Evolutionary conservation across 2,113 vertebrate genomes (phyloP), one percentile per base, ranked within the genome.

Genomic region (Paradisaea rubra): DNA sequence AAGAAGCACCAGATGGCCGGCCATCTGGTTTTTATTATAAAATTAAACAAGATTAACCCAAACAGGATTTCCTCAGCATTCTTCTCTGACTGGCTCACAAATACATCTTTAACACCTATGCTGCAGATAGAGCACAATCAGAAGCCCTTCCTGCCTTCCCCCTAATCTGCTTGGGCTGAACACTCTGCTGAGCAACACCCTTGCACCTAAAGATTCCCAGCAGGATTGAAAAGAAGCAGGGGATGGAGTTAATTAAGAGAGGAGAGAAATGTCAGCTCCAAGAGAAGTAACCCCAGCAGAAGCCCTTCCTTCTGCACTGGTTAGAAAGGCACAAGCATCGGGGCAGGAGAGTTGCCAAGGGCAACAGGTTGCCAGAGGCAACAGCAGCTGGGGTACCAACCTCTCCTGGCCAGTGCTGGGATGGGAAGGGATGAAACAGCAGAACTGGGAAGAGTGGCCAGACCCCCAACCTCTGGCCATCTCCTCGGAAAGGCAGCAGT

Each of bases 21-120:
- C 89, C 96, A 96, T 95, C 94, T 97, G 96, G 9, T 95, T 96
- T 96, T 94, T 91, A 95, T 95, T 96, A 94, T 57, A 91, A 95
- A 96, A 96, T 96, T 96, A 96, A 96, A 94, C 92, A 94, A 91
- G 89, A 97, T 95, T 95, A 96, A 94, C 84, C 94, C 93, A 96
- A 97, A 96, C 78, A 87, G 95, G 87, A 89, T 96, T 97, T 95
- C 94, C 94, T 91, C 59, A 57, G 93, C 96, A 96, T 96, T 97
- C 92, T 93, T 94, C 79, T 83, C 78, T 85, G 92, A 86, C 94
- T 95, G 89, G 91, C 94, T 94, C 92, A 95, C 91, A 90, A 91
- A 95, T 86, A 86, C 66, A 80, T 95, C 95, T 94, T 92, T 86
- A 88, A 91, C 92, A 96, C 89, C 95, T 97, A 69, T 47, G 50